Evolutionary conservation across 2,797 vertebrate genomes (phyloP).

Genomic region (Gymnoscopelus braueri): DNA sequence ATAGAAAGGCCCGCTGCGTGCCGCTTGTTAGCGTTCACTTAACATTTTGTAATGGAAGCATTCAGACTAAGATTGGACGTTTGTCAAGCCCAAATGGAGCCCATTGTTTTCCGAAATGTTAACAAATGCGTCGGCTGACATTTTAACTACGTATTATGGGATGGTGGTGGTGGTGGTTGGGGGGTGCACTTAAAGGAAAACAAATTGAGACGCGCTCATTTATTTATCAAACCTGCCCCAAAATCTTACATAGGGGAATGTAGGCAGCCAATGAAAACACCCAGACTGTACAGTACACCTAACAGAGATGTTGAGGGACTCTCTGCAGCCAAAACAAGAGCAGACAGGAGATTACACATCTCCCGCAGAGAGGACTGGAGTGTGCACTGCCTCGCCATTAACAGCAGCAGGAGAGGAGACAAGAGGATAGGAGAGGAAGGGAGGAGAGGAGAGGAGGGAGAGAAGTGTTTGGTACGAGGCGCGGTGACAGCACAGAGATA

Average conservation of each 20-base stretch:
- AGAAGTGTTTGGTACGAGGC: constrained; percentile 34
- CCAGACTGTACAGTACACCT: constrained; percentile 6
- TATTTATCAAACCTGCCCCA: not conserved
- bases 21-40: too few species aligned
- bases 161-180: not conserved
- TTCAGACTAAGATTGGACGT: not conserved
- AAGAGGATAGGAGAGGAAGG: constrained; percentile 12
- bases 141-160: not conserved
- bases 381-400: constrained; percentile 42
- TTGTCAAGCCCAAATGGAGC: not conserved
- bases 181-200: constrained; percentile 2
- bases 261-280: too few species aligned
- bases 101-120: constrained; percentile 7
- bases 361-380: not conserved
- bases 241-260: not conserved
- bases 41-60: not conserved
- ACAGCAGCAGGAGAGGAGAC: constrained; percentile 22
- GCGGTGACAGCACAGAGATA: constrained; percentile 61
- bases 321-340: constrained; percentile 25
- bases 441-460: not conserved
- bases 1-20: too few species aligned
- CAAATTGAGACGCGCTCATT: not conserved
- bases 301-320: constrained; percentile 30
- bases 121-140: not conserved
- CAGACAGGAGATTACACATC: constrained; percentile 33